Evolutionary conservation across 2,797 vertebrate genomes (phyloP), one percentile per base, ranked within the genome.

Genomic region (Acropternis orthonyx): DNA sequence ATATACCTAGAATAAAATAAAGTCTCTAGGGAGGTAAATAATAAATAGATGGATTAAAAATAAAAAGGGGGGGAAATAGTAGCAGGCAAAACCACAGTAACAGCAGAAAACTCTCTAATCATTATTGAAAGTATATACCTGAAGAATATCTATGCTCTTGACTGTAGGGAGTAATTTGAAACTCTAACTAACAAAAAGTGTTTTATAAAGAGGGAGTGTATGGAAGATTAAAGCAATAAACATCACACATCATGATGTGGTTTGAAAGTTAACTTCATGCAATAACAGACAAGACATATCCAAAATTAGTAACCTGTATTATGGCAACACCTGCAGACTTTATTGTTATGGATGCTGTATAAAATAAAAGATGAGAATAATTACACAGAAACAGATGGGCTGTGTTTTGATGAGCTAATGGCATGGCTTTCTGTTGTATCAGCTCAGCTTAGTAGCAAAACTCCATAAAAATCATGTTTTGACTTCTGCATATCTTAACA

Each of bases 11-110:
- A 88, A 61, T 10, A 46, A 79, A 83, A 56, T 41, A n/a, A 76
- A 51, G 27, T n/a, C n/a, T n/a, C n/a, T n/a, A 22, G 9, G 5
- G 19, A 56, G 7, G 7, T n/a, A 43, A 82, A 69, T 59, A 71
- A 56, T 41, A 69, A 58, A 27, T 8, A 41, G 7, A 49, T 65
- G 18, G 18, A 54, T 89, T 88, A 10, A 5, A 46, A 19, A 49
- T 30, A 44, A 7, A 56, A 44, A 26, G 0, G 1, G 8, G 5
- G 6, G 14, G 23, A 13, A 65, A 36, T 5, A 72, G 6, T 26
- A 78, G 14, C 19, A 52, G 17, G 7, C 6, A 85, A 76, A 87
- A 19, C 19, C 24, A 59, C 32, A 51, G 17, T 32, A 77, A 44
- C 14, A 65, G 23, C 61, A 85, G 61, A 43, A 78, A 73, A n/a